Evolutionary conservation across 2,888 invertebrate genomes (phyloP).

Genomic region (Liopterus haemorrhoidalis): DNA sequence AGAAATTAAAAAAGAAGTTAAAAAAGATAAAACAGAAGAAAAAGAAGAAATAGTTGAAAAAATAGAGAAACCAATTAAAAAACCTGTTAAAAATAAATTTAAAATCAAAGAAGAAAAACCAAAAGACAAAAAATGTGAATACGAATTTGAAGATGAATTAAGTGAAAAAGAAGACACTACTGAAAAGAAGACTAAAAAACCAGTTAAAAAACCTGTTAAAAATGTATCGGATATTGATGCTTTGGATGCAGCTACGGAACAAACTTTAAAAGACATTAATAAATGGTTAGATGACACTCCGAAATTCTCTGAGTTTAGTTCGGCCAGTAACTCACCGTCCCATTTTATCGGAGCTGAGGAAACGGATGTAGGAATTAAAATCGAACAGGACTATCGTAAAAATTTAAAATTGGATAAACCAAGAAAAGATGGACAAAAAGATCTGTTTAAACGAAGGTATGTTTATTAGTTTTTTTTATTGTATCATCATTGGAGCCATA

Average conservation of each 20-base stretch:
- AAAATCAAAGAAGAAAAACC: constrained; percentile 31
- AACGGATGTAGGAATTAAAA: constrained; percentile 47
- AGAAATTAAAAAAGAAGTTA: constrained; percentile 20
- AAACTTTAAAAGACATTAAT: constrained; percentile 79
- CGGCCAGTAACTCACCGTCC: constrained; percentile 71
- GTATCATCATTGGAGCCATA: no score
- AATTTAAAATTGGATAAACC: constrained; percentile 29
- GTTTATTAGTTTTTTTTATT: no score
- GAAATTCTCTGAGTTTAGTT: constrained; percentile 66
- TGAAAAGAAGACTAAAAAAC: constrained; percentile 32
- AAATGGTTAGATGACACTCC: constrained; percentile 85
- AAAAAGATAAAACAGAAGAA: constrained; percentile 38
- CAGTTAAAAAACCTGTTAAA: constrained; percentile 30
- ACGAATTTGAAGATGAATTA: constrained; percentile 38
- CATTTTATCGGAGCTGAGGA: constrained; percentile 61
- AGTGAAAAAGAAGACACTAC: constrained; percentile 37
- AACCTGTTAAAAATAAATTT: constrained; percentile 27
- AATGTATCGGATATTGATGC: constrained; percentile 53
- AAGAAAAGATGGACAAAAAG: constrained; percentile 27
- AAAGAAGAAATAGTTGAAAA: constrained; percentile 36
- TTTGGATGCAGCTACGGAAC: constrained; percentile 64
- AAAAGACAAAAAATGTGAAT: constrained; percentile 30
- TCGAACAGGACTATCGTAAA: constrained; percentile 40
- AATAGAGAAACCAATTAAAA: constrained; percentile 33
- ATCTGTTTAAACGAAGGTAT: constrained; percentile 20